Evolutionary conservation across 2,797 vertebrate species (phyloP), one percentile per base, ranked within the genome.

Genomic region (Macropodus opercularis): DNA sequence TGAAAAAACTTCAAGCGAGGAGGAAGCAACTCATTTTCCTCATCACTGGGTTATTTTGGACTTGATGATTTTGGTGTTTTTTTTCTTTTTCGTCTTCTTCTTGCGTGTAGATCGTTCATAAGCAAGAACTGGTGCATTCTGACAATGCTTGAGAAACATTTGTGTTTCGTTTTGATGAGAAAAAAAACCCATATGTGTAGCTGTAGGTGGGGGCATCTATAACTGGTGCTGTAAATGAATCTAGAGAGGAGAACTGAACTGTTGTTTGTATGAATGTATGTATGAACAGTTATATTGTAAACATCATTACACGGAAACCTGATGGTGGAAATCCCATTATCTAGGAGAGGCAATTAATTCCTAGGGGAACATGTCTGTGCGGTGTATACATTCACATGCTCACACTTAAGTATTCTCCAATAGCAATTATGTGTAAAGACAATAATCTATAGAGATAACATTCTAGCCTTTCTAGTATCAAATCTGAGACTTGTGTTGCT

Each of bases 291-390:
- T 90, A 71, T 91, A 92, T 90, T 91, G 94, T 95, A 94, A 95
- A 94, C 95, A 95, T 94, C 96, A 94, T 93, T 94, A 96, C 95
- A 95, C 94, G 95, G 94, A 94, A 96, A 95, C 95, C 92, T 90
- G 92, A 94, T 92, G 93, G 96, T 97, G 95, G 92, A 92, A 94
- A 89, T 94, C 93, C 94, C 94, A 92, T 87, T 76, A 70, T 86
- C 83, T 83, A 85, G 79, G 79, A 88, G 82, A 81, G 79, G 74
- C 84, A 79, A 73, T 85, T 84, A 34, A 74, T 63, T 85, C 81
- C 66, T 68, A 41, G 60, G 81, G 66, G 65, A 80, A 74, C 44
- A 74, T 59, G 69, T 81, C 69, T 69, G 73, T 87, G 79, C 70
- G 55, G 80, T 51, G 78, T 77, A 80, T 81, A 83, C 79, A 83